A percentile compares a stretch with the other conserved stretches of the same genome.
Conservation (phyloP, 2,113 vertebrate species). For the Cygnus atratus region DNA sequence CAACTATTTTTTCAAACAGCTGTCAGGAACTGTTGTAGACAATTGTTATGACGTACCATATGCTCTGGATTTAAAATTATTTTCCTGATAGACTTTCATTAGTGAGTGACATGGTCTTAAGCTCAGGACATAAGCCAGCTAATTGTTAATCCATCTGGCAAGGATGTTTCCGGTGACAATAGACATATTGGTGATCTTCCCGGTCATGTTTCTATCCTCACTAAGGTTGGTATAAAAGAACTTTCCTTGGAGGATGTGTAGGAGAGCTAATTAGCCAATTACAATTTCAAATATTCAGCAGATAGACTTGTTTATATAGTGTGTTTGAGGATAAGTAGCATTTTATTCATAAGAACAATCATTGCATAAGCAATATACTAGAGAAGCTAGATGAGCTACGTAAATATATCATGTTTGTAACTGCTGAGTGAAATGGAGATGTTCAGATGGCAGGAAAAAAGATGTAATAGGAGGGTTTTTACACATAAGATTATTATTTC, state of each 20-base stretch:
- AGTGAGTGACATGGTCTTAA: neutral
- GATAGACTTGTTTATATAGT: neutral
- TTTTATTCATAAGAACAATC: neutral
- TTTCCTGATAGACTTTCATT: neutral
- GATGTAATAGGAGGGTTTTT: neutral
- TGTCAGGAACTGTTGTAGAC: neutral
- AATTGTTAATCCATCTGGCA: neutral
- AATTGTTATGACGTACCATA: neutral
- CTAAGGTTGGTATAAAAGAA: neutral
- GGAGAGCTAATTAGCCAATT: neutral
- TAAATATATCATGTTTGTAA: neutral
- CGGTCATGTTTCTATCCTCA: neutral
- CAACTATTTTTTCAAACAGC: neutral
- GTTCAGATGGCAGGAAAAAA: neutral
- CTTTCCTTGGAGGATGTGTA: neutral
- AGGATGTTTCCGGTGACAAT: neutral
- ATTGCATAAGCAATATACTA: neutral
- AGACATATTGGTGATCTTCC: neutral
- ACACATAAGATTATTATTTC: neutral
- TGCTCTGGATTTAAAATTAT: neutral
- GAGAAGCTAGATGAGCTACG: neutral
- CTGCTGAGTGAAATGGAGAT: neutral
- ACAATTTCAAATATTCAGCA: neutral
- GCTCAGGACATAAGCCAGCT: neutral
- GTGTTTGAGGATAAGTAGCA: neutral